Conservation (phyloP, 2,888 invertebrate genomes). For the Plebejus melissa region DNA sequence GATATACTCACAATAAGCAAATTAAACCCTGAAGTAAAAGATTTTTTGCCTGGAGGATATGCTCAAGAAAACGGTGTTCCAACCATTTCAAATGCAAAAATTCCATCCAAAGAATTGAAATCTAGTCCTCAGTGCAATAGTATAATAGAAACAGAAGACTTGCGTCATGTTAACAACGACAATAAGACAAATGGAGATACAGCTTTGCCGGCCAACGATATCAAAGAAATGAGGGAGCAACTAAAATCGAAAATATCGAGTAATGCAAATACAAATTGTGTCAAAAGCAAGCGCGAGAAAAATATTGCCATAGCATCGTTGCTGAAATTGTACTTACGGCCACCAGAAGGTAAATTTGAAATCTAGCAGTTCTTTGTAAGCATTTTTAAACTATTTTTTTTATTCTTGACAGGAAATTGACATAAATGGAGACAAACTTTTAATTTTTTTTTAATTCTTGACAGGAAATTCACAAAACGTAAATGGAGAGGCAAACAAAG, state of each 20-base stretch:
- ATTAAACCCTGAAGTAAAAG: constrained; percentile 53
- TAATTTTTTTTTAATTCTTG: background rate
- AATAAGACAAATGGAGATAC: background rate
- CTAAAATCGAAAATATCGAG: constrained; percentile 49
- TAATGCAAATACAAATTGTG: constrained; percentile 41
- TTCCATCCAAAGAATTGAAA: background rate
- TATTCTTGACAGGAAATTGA: background rate
- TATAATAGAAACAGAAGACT: background rate
- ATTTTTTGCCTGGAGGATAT: constrained; percentile 46
- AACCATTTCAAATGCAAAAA: background rate
- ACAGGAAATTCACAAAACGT: background rate
- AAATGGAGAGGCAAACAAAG: background rate
- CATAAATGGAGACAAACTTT: background rate
- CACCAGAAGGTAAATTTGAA: constrained; percentile 26
- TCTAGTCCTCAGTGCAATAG: background rate
- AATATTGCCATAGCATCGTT: constrained; percentile 58
- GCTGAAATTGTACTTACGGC: constrained; percentile 47
- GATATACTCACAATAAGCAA: constrained; percentile 44
- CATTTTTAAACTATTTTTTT: background rate
- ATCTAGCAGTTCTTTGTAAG: background rate
- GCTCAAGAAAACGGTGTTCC: constrained; percentile 4
- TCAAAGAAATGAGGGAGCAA: constrained; percentile 40
- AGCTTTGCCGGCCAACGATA: constrained; percentile 28
- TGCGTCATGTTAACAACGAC: background rate
- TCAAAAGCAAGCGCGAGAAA: constrained; percentile 45